phyloP scores from a whole-genome alignment of 2,797 vertebrate genomes.

The Sebastiscus tertius region DNA sequence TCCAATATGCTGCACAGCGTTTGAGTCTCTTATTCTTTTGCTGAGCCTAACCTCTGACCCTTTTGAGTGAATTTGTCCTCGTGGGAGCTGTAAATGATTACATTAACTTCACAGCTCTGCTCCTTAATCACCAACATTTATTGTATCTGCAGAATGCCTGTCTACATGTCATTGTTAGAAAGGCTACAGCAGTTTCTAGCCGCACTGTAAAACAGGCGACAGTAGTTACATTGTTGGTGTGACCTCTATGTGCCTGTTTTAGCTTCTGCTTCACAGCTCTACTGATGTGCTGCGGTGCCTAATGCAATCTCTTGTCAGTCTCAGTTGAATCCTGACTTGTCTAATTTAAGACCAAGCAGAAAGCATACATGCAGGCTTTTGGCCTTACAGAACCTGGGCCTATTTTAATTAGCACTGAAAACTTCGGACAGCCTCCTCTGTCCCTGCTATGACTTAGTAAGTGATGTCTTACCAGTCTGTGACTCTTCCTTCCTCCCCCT shows the following conservation, averaged over 20 bases:
- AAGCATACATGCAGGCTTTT: slow-evolving; percentile 19
- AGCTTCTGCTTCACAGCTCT: slow-evolving; percentile 20
- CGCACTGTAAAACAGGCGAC: neutral
- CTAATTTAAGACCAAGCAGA: slow-evolving; percentile 40
- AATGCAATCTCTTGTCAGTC: slow-evolving; percentile 34
- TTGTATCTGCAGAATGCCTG: neutral
- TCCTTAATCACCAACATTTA: neutral
- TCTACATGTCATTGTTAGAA: neutral
- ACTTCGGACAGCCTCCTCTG: slow-evolving; percentile 28
- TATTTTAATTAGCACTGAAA: slow-evolving; percentile 55
- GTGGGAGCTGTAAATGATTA: neutral
- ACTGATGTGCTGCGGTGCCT: slow-evolving; percentile 1
- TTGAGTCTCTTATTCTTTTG: neutral
- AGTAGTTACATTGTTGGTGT: slow-evolving; percentile 10
- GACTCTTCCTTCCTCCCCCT: neutral
- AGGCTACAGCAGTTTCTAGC: neutral
- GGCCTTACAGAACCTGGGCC: slow-evolving; percentile 38
- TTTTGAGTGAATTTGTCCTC: neutral
- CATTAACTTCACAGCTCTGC: neutral
- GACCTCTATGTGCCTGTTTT: slow-evolving; percentile 22
- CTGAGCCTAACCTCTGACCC: slow-evolving; percentile 3
- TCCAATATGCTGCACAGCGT: neutral
- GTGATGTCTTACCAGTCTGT: neutral
- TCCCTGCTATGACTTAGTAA: neutral
- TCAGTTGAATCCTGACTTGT: slow-evolving; percentile 28